phyloP scores from a whole-genome alignment of 2,113 vertebrate genomes.

The Ia io region DNA sequence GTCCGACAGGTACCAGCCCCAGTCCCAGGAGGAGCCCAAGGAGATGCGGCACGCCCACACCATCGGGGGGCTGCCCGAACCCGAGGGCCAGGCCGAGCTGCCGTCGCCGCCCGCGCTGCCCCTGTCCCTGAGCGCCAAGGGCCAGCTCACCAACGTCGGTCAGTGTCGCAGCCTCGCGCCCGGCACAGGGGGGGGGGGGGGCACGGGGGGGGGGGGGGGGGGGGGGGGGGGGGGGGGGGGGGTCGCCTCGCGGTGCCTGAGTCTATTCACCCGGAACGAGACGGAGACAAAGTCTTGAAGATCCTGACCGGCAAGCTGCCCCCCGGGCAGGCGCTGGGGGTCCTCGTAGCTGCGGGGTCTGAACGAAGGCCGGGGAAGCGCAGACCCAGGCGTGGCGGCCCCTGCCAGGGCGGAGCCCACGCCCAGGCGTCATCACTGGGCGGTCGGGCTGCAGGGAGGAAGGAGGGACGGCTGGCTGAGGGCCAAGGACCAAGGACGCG shows the following conservation, averaged over 20 bases:
- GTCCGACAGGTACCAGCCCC: conserved; percentile 87
- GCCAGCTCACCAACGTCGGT: conserved; percentile 89
- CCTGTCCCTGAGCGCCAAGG: conserved; percentile 87
- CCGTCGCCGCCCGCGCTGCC: conserved; percentile 89
- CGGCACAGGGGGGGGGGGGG: neutral
- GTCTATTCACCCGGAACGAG: neutral
- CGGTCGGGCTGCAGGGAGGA: neutral
- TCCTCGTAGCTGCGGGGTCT: neutral
- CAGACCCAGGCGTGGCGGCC: rapidly evolving
- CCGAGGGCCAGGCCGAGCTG: conserved; percentile 85
- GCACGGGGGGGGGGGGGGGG: neutral
- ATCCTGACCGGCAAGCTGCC: neutral
- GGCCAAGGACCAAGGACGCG: neutral
- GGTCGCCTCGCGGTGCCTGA: neutral
- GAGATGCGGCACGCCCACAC: conserved; percentile 92
- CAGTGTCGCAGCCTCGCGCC: conserved; percentile 57
- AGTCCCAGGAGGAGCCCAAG: conserved; percentile 91
- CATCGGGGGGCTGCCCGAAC: conserved; percentile 85
- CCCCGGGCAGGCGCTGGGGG: neutral
- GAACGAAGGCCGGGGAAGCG: rapidly evolving
- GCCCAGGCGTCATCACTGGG: too few relatives aligned
- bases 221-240: neutral
- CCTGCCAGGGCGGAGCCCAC: neutral
- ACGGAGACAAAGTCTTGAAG: neutral
- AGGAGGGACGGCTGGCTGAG: neutral